phyloP scores from a whole-genome alignment of 2,888 invertebrate genomes.

The Steinernema carpocapsae region DNA sequence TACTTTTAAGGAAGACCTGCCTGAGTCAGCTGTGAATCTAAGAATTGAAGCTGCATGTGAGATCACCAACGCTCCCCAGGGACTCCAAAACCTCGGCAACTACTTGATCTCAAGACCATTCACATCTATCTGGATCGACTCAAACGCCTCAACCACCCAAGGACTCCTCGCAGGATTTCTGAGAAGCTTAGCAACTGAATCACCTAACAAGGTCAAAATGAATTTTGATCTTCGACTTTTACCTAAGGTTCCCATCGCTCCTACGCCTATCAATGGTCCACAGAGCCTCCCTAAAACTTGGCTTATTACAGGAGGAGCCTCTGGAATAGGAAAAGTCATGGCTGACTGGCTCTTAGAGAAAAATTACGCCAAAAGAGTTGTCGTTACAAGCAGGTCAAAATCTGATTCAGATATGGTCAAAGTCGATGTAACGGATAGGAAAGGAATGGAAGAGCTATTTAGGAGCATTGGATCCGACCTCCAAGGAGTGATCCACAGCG shows the following conservation, averaged over 20 bases:
- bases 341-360: conserved; percentile 49
- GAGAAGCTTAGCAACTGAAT: conserved; percentile 48
- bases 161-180: conserved; percentile 44
- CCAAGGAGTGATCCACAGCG: conserved; percentile 59
- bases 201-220: conserved; percentile 36
- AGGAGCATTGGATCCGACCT: conserved; percentile 42
- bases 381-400: conserved; percentile 10
- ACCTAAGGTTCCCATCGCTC: neutral
- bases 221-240: neutral
- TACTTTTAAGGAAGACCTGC: neutral
- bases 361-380: conserved; percentile 33
- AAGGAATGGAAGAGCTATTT: conserved; percentile 41
- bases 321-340: conserved; percentile 61
- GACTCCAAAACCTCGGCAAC: conserved; percentile 3
- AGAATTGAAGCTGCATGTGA: neutral
- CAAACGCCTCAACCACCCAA: conserved; percentile 2
- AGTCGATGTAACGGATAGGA: conserved; percentile 48
- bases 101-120: neutral
- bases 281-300: conserved; percentile 38
- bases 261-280: neutral
- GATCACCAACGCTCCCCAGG: neutral
- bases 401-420: conserved; percentile 32
- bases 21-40: neutral
- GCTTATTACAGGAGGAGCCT: conserved; percentile 64
- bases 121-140: neutral